Base-by-base conservation (phyloP, 2,888 invertebrate species). In the Yponomeuta cagnagella region DNA sequence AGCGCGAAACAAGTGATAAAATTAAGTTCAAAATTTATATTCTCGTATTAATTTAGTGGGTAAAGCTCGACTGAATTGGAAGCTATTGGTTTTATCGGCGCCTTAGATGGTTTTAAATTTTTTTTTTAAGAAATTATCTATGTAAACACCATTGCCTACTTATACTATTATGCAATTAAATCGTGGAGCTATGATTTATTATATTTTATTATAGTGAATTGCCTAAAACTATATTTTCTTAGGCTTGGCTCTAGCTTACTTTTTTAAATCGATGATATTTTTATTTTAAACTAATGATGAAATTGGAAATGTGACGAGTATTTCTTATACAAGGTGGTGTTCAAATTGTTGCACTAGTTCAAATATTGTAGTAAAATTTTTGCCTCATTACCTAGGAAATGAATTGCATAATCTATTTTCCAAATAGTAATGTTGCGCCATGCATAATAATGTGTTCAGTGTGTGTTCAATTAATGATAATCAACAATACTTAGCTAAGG, bases 321-420 rank as follows among this genome's bases (percentile, higher is more conserved):
- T 83, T 77, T 81, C 79, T 80, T 80, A 80, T 81, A 82, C 79
- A 80, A 79, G 31, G 9, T 58, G 33, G 31, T 63, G 63, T 70
- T 79, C 76, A 79, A 79, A 79, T 78, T 79, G 77, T 83, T 81
- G 80, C 82, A 81, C 86, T 89, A 89, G 88, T 85, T 84, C 78
- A 88, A 87, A 87, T 88, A 85, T 58, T 84, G 80, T 88, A 88
- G 88, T 78, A 70, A 86, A 88, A 87, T 87, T 85, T 77, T 81
- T 83, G 83, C 78, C 76, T 76, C 78, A 78, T 79, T 78, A 75
- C 77, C 73, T 79, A 80, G 80, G 77, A 76, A 82, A 79, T 76
- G 52, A 71, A 71, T 68, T 67, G 70, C 70, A 70, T 70, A 70
- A 71, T 71, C 58, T 67, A 71, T 71, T 71, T 68, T 68, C 67